Percentiles rank a stretch among this genome's conserved stretches.
phyloP scores from a whole-genome alignment of 2,113 vertebrate genomes.

The Choloepus hoffmanni region DNA sequence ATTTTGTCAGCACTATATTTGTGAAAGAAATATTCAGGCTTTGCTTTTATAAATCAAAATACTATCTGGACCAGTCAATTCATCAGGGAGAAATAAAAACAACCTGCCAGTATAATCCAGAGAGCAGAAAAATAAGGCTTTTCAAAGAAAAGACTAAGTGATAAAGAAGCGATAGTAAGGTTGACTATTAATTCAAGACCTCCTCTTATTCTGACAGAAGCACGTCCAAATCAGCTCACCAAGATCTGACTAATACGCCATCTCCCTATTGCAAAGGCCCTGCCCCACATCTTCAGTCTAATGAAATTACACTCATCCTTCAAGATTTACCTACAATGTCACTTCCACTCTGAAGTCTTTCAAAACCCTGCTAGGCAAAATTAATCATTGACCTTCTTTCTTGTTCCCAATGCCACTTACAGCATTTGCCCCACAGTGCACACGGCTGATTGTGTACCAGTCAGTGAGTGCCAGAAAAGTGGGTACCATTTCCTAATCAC shows the following conservation, averaged over 20 bases:
- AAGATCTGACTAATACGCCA: not conserved
- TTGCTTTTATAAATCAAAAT: constrained; percentile 50
- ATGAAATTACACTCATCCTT: not conserved
- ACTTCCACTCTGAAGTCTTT: not conserved
- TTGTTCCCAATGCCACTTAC: not conserved
- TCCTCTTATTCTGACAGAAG: not conserved
- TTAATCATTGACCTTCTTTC: not conserved
- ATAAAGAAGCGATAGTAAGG: not conserved
- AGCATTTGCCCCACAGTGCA: fast-evolving
- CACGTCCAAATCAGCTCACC: not conserved
- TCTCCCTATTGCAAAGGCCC: fast-evolving
- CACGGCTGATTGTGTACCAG: not conserved
- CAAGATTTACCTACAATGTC: not conserved
- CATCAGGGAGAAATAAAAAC: not conserved
- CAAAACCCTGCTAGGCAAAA: not conserved
- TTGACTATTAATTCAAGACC: not conserved
- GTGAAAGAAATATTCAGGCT: constrained; percentile 49
- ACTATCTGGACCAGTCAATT: not conserved
- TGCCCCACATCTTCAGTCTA: not conserved
- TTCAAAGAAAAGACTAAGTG: constrained; percentile 40
- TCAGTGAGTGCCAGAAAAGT: not conserved
- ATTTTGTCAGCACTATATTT: not conserved
- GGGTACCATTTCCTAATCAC: not conserved
- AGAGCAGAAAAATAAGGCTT: constrained; percentile 42
- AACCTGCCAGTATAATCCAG: not conserved